Evolutionary conservation across 2,888 invertebrate genomes (phyloP), one percentile per base, ranked within the genome.

Genomic region (Orthosia gothica): DNA sequence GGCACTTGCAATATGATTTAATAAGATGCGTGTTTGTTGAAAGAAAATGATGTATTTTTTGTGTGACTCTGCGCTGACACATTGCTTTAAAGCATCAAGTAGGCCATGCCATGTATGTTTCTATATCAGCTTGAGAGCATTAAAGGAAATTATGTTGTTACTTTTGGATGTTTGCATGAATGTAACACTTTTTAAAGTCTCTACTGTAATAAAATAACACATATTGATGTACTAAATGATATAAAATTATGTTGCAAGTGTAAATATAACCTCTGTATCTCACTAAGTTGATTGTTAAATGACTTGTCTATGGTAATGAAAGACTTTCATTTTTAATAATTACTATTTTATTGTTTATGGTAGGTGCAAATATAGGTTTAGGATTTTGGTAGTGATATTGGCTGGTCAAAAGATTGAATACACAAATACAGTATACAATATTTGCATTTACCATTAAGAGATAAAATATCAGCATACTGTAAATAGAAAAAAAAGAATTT

Each of bases 401-500:
- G 81, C 83, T 85, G 85, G 81, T 87, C 84, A 88, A 83, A 87
- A 81, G 81, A 81, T 82, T 78, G 79, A 82, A 86, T 82, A 82
- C 79, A 84, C 82, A 81, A 83, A 81, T 79, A 70, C 59, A 84
- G 74, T 76, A 82, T 82, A 85, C 82, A 81, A 84, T 86, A 84
- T 88, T 88, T 88, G 89, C 89, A 88, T 87, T 88, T 89, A 88
- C 87, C 86, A 87, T 82, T 87, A 16, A 49, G 71, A 89, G 71
- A 88, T 86, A 85, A 86, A 89, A 89, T n/a, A n/a, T 90, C 67
- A 74, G 72, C 78, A 65, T 87, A 84, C 86, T 95, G 95, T 96
- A 95, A 93, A 95, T 95, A 95, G 89, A 88, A 90, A 91, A 70
- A 78, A 90, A 88, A 84, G 83, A 81, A 86, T 89, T 88, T 91